Evolutionary conservation across 53 echinoderm and acorn worm genomes (phyloP), one percentile per base, ranked within the genome.

Genomic region (Crossaster papposus): DNA sequence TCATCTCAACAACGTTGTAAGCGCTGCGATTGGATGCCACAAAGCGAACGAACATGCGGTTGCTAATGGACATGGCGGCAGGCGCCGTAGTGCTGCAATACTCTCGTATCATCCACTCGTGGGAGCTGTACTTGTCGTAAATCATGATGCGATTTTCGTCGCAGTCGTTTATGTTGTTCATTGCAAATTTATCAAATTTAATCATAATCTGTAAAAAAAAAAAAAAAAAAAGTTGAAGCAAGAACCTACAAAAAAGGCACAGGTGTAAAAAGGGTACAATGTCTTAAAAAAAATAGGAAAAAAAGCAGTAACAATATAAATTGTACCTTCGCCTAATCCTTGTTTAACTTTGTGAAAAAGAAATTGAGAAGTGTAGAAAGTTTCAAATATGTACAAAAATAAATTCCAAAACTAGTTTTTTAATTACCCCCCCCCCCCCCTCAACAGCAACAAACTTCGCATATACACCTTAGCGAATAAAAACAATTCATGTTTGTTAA

Each of bases 1-100:
- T 58, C 74, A 96, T 91, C 14, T 93, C 74, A 80, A 94, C 94
- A 4, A 52, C 37, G 76, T 90, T 96, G 68, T 88, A 64, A 1
- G 65, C 52, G 68, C 93, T 93, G 20, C 53, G 35, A 30, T 74
- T 90, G 32, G 89, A 77, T 1, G 92, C 91, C 9, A 90, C 64
- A 79, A 94, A 96, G 62, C 93, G 88, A 52, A 96, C 53, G 52
- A 91, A 96, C 68, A 90, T 94, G 50, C 96, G 91, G 71, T 96
- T 94, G 36, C 93, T 93, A 20, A 89, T 79, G 12, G 93, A 89
- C 96, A 96, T 96, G 17, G 94, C 79, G 20, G 94, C 79, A 3
- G 96, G 96, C 26, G 96, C 96, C 11, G 93, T 91, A 0, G 94
- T 94, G 76, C 96, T 96, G 79, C 96, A 96, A 72, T 93, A 96